Base-by-base conservation (phyloP, 2,888 invertebrate species). In the Clunio marinus region DNA sequence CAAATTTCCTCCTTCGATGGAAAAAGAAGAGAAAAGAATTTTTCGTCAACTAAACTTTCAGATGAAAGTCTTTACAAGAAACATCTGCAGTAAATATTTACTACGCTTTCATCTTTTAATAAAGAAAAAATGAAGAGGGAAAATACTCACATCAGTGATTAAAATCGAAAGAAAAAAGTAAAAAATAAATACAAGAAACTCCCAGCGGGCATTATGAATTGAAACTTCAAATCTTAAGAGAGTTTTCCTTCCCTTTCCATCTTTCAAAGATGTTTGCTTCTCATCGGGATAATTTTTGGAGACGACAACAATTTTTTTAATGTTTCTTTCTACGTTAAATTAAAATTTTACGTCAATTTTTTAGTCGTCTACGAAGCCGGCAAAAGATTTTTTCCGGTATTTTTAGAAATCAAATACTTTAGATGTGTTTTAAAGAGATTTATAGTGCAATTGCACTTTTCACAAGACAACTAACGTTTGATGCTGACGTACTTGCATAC, bases 291-390 rank as follows among this genome's bases (percentile, higher is more conserved):
- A 41, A 41, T 2, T 41, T 59, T 59, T 32, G 59, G 59, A 59
- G 51, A 51, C 22, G 25, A 20, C 27, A 58, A 27, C 15, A 15
- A 59, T 17, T 17, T 59, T 27, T 24, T 57, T 59, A 28, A 59
- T 15, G 28, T 28, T 32, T 17, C 32, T 5, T 59, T 59, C 37
- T 62, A 62, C 65, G 46, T 65, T 65, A 65, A n/a, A 65, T 65
- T 65, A 65, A 65, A 65, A 65, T 27, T 60, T 37, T 17, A 59
- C 27, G 59, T 60, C 41, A 24, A 17, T 5, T 59, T 41, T n/a
- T 60, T 13, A 24, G 27, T 13, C 13, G 3, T 17, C 25, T 25
- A n/a, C 57, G 20, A n/a, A 13, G 24, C n/a, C 27, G 27, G 27
- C n/a, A n/a, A 57, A n/a, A 57, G 1, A n/a, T 25, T 13, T 60